Percentiles rank a stretch among this genome's conserved stretches.
Conservation (phyloP, 2,113 vertebrate genomes). For the Charina bottae region DNA sequence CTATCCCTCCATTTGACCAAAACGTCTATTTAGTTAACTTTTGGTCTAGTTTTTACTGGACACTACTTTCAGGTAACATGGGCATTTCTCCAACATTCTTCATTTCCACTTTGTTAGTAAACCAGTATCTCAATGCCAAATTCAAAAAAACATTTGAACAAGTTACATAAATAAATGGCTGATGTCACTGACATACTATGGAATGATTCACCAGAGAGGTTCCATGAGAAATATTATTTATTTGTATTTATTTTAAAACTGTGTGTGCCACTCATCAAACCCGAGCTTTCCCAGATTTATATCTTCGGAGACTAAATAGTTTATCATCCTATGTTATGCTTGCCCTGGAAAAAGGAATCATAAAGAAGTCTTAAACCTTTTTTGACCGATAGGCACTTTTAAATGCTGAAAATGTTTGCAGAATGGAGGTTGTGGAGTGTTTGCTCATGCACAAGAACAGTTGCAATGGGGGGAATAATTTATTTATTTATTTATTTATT, state of each 20-base stretch:
- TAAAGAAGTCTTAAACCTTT: not conserved
- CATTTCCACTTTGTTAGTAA: not conserved
- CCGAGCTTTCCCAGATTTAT: not conserved
- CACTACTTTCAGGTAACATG: not conserved
- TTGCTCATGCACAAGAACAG: not conserved
- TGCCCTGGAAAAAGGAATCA: not conserved
- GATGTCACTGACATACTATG: not conserved
- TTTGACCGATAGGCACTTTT: not conserved
- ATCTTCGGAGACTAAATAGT: not conserved
- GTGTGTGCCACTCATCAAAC: not conserved
- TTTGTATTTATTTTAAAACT: not conserved
- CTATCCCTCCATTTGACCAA: not conserved
- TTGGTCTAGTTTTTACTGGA: not conserved
- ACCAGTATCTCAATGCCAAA: not conserved
- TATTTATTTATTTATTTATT: too few species aligned
- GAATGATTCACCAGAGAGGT: not conserved
- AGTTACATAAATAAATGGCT: not conserved
- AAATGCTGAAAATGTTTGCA: not conserved
- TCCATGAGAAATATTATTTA: not conserved
- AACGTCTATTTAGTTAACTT: not conserved
- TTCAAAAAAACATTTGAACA: not conserved
- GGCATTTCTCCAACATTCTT: not conserved
- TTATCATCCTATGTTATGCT: not conserved
- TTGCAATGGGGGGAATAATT: not conserved
- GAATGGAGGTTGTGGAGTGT: not conserved